These are phyloP conservation scores for Sycobia sp. DNA, from an alignment of 1,140 invertebrate species.

Conservation along the genomic window DNA sequence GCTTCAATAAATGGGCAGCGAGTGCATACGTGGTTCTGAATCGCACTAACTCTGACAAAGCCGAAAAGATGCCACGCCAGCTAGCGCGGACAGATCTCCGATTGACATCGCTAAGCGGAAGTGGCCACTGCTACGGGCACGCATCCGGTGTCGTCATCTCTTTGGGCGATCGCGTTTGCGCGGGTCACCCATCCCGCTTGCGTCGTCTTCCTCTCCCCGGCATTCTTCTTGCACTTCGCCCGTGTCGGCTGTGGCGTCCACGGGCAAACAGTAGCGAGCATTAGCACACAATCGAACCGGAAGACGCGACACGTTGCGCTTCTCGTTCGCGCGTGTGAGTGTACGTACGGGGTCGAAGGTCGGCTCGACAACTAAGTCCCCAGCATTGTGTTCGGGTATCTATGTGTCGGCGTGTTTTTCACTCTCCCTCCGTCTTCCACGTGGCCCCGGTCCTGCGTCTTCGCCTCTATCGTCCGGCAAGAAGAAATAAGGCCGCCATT, in stretches of 20 bases:
- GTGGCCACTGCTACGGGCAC: background rate
- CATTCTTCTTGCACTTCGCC: background rate
- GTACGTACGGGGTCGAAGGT: constrained; percentile 53
- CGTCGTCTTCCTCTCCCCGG: background rate
- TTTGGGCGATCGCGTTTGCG: too few relatives aligned
- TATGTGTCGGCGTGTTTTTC: constrained; percentile 20
- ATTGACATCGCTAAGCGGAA: background rate
- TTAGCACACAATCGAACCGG: constrained; percentile 60
- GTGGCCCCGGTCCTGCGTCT: constrained; percentile 3
- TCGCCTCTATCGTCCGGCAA: constrained; percentile 28
- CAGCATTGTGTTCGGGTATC: constrained; percentile 50
- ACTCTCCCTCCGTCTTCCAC: constrained; percentile 8
- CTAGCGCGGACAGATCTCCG: background rate
- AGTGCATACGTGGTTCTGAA: too few relatives aligned
- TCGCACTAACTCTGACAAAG: too few relatives aligned
- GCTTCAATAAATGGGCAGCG: too few relatives aligned
- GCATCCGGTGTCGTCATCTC: constrained; percentile 6
- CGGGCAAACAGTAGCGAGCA: constrained; percentile 51
- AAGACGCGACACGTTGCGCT: background rate
- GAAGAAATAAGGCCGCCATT: constrained; percentile 25
- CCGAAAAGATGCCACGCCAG: too few relatives aligned
- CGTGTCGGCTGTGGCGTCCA: too few relatives aligned
- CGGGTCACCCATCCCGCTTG: background rate
- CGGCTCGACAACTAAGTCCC: constrained; percentile 58
- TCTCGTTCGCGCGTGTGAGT: constrained; percentile 43